phyloP scores from a whole-genome alignment of 2,797 vertebrate species.

The Tadarida brasiliensis region DNA sequence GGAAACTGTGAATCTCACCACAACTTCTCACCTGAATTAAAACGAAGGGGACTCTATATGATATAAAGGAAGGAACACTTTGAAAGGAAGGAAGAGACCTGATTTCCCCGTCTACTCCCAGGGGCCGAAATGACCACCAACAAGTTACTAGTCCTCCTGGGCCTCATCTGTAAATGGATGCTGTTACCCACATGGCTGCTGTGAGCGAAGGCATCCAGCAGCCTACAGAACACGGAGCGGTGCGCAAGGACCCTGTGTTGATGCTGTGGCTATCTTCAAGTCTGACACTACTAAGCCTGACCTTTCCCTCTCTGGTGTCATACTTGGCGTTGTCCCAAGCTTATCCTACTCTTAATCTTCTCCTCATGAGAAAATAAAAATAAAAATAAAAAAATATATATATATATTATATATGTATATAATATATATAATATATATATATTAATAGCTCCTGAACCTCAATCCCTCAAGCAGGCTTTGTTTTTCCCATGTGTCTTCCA shows the following conservation, averaged over 20 bases:
- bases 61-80: constrained; percentile 33
- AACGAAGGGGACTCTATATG: background rate
- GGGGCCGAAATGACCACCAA: background rate
- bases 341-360: background rate
- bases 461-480: background rate
- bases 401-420: background rate
- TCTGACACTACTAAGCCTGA: background rate
- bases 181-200: background rate
- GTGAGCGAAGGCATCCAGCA: background rate
- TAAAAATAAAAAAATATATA: background rate
- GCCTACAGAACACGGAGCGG: background rate
- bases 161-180: background rate
- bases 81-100: background rate
- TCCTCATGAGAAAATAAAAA: background rate
- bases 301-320: background rate
- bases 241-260: background rate
- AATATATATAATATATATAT: background rate
- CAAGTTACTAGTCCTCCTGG: background rate
- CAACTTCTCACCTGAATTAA: constrained; percentile 1
- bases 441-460: background rate
- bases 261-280: background rate
- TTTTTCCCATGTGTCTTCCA: background rate
- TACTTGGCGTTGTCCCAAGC: background rate
- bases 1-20: background rate
- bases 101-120: constrained; percentile 1